Evolutionary conservation across 2,797 vertebrate species (phyloP).

Genomic region (Gouania willdenowi): DNA sequence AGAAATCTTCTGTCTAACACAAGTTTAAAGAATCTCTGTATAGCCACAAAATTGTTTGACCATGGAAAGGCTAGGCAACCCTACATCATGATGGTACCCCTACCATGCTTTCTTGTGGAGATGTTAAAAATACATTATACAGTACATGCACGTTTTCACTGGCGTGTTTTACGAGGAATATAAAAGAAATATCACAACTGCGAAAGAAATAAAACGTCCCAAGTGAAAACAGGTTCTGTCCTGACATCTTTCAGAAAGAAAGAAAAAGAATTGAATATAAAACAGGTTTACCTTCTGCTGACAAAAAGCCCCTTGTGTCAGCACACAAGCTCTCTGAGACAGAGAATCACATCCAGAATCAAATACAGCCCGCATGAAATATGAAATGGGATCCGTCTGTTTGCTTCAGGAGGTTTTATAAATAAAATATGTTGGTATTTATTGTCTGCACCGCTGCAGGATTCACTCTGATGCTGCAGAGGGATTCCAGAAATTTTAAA

Average conservation of each 20-base stretch:
- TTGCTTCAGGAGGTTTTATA: slow-evolving; percentile 41
- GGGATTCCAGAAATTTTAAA: neutral
- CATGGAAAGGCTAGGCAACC: too few relatives aligned
- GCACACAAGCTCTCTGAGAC: neutral
- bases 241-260: slow-evolving; percentile 1
- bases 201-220: neutral
- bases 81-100: too few relatives aligned
- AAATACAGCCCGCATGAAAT: slow-evolving; percentile 39
- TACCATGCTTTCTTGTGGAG: too few relatives aligned
- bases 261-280: neutral
- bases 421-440: slow-evolving; percentile 42
- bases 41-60: too few relatives aligned
- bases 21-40: too few relatives aligned
- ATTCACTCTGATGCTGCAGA: neutral
- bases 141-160: too few relatives aligned
- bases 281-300: neutral
- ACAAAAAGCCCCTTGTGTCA: slow-evolving; percentile 6
- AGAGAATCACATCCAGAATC: slow-evolving; percentile 30
- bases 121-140: too few relatives aligned
- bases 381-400: slow-evolving; percentile 21
- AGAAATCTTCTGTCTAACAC: too few relatives aligned
- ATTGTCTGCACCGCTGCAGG: slow-evolving; percentile 28
- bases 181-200: slow-evolving; percentile 4
- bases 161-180: neutral
- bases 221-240: slow-evolving; percentile 7